phyloP scores from a whole-genome alignment of 2,113 vertebrate genomes.

The Sander vitreus region DNA sequence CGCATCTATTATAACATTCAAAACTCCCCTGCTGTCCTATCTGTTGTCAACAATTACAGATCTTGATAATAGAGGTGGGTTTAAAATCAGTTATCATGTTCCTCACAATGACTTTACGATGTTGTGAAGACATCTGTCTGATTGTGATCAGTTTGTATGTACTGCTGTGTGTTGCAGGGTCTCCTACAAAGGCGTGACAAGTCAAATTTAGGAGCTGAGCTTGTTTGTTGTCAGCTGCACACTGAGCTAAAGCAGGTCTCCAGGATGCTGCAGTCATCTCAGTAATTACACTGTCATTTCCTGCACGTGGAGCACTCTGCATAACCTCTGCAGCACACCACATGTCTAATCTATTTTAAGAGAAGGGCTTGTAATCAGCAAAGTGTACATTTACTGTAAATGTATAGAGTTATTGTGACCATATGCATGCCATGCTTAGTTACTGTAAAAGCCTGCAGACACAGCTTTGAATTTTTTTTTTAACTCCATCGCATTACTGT shows the following conservation, averaged over 20 bases:
- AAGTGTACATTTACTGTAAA: constrained; percentile 27
- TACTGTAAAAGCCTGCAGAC: constrained; percentile 13
- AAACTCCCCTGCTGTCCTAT: background rate
- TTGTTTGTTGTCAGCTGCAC: constrained; percentile 66
- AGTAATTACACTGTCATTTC: constrained; percentile 76
- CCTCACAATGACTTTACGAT: background rate
- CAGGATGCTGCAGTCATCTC: constrained; percentile 62
- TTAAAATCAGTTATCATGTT: constrained; percentile 53
- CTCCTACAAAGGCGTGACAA: constrained; percentile 44
- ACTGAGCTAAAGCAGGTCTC: constrained; percentile 48
- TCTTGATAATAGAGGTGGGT: constrained; percentile 33
- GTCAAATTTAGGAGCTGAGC: constrained; percentile 45
- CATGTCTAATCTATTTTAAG: constrained; percentile 45
- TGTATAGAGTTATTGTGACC: background rate
- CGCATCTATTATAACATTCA: constrained; percentile 17
- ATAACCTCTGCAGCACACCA: constrained; percentile 50
- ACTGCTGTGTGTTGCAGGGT: constrained; percentile 26
- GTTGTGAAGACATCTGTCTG: constrained; percentile 18
- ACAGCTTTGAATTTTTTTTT: constrained; percentile 37
- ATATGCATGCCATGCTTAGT: background rate
- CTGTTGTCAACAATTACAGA: constrained; percentile 3
- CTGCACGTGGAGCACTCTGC: constrained; percentile 44
- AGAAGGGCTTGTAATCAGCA: constrained; percentile 43
- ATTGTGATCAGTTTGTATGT: constrained; percentile 26
- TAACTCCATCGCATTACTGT: constrained; percentile 54